Percentiles rank a stretch among this genome's conserved stretches.
Evolutionary conservation across 2,113 vertebrate species (phyloP).

Genomic region (Sceloporus tristichus): DNA sequence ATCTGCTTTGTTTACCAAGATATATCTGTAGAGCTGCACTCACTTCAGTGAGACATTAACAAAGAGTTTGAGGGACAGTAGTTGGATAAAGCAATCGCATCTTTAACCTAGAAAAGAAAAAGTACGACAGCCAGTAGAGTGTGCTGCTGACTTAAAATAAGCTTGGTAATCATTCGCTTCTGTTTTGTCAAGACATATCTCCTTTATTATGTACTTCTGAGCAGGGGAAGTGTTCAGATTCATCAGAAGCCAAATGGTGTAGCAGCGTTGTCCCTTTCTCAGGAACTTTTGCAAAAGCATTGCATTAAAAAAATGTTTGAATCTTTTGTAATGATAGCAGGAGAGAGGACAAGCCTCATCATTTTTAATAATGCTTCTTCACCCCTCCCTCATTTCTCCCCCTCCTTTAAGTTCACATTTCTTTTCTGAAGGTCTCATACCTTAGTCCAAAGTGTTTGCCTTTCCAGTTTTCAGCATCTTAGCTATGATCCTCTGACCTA

Average conservation of each 20-base stretch:
- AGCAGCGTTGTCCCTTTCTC: not conserved
- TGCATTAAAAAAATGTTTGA: conserved; percentile 16
- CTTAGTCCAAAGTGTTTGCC: conserved; percentile 77
- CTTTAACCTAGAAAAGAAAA: conserved; percentile 44
- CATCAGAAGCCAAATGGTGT: not conserved
- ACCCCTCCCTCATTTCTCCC: conserved; percentile 58
- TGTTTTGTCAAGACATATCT: conserved; percentile 41
- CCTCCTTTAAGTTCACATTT: conserved; percentile 57
- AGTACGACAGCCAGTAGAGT: conserved; percentile 73
- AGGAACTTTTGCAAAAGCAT: conserved; percentile 30
- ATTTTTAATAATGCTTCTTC: conserved; percentile 57
- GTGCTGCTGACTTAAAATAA: conserved; percentile 73
- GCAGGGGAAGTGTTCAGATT: not conserved
- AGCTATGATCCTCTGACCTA: conserved; percentile 75
- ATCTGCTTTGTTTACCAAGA: not conserved
- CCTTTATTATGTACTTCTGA: conserved; percentile 46
- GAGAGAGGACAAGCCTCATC: conserved; percentile 37
- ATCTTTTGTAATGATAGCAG: conserved; percentile 28
- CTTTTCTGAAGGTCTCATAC: conserved; percentile 69
- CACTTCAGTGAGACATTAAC: not conserved
- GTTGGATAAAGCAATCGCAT: not conserved
- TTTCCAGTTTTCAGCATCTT: conserved; percentile 72
- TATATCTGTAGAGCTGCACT: not conserved
- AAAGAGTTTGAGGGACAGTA: conserved; percentile 3
- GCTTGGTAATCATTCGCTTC: not conserved